A percentile compares a stretch with the other conserved stretches of the same genome.
These are phyloP conservation scores for Entomobrya proxima DNA, from an alignment of 2,888 invertebrate species.

Conservation along the genomic window DNA sequence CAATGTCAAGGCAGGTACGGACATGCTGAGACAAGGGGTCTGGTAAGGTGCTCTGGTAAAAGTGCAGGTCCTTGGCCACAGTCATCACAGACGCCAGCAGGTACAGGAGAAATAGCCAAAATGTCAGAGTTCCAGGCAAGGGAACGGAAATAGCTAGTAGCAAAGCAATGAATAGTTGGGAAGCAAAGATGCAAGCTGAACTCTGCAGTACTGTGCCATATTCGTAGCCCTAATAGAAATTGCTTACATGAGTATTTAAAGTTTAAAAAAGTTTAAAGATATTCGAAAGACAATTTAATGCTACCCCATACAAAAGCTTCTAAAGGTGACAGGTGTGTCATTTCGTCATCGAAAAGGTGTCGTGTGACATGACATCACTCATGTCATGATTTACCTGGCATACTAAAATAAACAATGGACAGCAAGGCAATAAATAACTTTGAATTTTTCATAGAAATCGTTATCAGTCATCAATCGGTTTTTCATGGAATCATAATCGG, in stretches of 20 bases:
- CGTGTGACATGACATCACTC: no score
- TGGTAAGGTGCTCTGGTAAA: background rate
- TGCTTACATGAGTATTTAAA: background rate
- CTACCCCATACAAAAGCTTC: background rate
- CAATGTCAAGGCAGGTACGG: conserved; percentile 5
- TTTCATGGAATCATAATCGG: no score
- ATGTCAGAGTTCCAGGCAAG: background rate
- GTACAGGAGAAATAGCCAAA: conserved; percentile 33
- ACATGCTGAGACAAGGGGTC: background rate
- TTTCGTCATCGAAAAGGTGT: no score
- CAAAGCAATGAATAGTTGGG: conserved; percentile 28
- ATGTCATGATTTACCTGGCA: no score
- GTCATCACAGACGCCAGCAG: background rate
- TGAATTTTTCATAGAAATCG: no score
- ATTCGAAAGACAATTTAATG: background rate
- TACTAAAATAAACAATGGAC: no score
- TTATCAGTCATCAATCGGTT: no score
- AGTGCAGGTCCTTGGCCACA: conserved; percentile 1
- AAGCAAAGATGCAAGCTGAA: background rate
- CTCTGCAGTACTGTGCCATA: conserved; percentile 37
- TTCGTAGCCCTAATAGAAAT: conserved; percentile 45
- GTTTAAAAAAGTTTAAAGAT: background rate
- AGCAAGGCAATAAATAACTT: no score
- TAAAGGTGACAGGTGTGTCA: background rate
- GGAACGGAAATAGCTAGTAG: background rate